phyloP scores from a whole-genome alignment of 2,113 vertebrate species.

The Hyaena hyaena region DNA sequence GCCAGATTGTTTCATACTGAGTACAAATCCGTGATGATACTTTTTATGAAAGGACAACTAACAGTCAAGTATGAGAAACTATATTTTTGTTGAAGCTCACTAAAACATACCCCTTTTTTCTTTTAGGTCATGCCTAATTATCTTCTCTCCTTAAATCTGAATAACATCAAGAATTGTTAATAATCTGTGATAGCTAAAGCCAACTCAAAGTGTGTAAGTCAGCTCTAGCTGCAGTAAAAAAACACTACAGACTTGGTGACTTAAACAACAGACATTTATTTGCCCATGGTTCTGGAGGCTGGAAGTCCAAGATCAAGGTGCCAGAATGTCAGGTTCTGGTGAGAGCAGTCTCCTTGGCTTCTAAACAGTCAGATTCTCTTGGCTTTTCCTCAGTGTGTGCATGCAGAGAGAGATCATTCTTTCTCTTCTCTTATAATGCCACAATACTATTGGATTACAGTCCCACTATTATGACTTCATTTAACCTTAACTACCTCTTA shows the following conservation, averaged over 20 bases:
- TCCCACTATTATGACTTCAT: not conserved
- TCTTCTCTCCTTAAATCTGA: not conserved
- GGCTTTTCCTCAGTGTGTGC: fast-evolving
- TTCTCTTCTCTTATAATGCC: not conserved
- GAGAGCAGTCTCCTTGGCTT: not conserved
- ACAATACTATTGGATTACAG: not conserved
- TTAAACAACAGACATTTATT: not conserved
- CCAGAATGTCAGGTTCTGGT: too few relatives aligned
- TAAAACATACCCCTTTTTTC: not conserved
- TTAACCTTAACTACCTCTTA: not conserved
- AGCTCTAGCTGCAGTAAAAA: not conserved
- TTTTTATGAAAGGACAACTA: not conserved
- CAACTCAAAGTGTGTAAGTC: not conserved
- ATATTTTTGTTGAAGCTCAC: constrained; percentile 1
- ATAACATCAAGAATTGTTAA: not conserved
- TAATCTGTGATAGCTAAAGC: not conserved
- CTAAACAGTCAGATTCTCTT: not conserved
- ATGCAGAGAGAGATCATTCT: too few relatives aligned
- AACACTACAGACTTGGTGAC: not conserved
- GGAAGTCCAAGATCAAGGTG: not conserved
- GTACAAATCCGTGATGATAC: not conserved
- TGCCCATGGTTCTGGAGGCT: not conserved
- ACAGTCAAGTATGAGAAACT: not conserved
- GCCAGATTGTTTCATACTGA: not conserved
- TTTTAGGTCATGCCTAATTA: not conserved